Conservation (phyloP, 2,113 vertebrate species). For the Oceanodroma tethys region DNA sequence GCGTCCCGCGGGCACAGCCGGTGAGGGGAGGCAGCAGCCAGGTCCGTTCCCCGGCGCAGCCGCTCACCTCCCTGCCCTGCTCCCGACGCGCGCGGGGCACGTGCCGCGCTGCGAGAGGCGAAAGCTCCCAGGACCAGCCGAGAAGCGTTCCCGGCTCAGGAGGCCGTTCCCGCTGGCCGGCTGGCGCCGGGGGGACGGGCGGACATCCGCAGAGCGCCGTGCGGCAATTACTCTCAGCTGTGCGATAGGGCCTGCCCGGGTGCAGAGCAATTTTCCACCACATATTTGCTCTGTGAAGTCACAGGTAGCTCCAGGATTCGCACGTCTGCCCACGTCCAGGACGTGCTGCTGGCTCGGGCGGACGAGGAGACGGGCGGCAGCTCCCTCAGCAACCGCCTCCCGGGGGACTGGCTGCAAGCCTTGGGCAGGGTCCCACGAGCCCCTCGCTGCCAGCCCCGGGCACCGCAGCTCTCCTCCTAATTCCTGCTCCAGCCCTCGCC, state of each 20-base stretch:
- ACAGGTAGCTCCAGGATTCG: neutral
- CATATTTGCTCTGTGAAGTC: neutral
- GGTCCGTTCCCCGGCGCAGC: neutral
- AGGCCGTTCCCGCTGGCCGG: too few relatives aligned
- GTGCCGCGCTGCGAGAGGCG: accelerated
- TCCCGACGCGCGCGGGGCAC: accelerated
- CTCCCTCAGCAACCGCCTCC: neutral
- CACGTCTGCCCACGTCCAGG: neutral
- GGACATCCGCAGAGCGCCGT: neutral
- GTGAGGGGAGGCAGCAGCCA: neutral
- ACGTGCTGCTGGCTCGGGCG: neutral
- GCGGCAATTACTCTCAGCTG: neutral
- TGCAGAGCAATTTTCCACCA: neutral
- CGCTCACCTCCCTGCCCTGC: neutral
- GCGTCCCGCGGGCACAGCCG: neutral
- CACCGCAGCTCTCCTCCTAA: neutral
- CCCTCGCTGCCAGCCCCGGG: neutral
- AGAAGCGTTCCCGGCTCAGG: accelerated
- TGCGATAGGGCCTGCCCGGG: neutral
- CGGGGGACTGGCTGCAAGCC: neutral
- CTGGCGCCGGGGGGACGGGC: neutral
- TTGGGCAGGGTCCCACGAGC: neutral
- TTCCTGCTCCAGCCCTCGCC: neutral
- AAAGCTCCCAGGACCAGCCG: neutral
- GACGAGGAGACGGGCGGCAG: neutral